Conservation (phyloP, 2,113 vertebrate genomes). For the Phrynocephalus versicolor region DNA sequence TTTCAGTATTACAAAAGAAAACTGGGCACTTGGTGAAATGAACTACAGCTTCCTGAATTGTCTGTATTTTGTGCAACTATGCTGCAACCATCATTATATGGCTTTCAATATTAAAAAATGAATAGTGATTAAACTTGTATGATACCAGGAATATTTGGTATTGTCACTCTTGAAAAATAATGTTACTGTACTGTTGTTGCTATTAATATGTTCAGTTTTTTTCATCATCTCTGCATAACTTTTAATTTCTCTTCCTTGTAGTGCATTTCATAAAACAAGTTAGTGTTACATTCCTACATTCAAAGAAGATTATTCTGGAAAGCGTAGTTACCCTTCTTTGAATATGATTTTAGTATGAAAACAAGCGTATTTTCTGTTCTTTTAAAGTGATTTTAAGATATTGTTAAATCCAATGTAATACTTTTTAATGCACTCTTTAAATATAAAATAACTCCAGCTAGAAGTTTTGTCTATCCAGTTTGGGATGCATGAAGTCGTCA, state of each 20-base stretch:
- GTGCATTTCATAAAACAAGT: slow-evolving; percentile 15
- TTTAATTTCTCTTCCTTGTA: slow-evolving; percentile 6
- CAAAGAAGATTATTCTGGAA: slow-evolving; percentile 32
- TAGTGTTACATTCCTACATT: slow-evolving; percentile 25
- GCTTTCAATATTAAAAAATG: slow-evolving; percentile 24
- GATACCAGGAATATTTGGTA: slow-evolving; percentile 17
- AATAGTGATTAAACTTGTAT: slow-evolving; percentile 15
- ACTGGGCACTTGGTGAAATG: background rate
- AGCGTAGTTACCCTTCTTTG: slow-evolving; percentile 10
- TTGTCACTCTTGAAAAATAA: slow-evolving; percentile 20
- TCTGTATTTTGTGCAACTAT: background rate
- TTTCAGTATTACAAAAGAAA: slow-evolving; percentile 22
- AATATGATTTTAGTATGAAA: slow-evolving; percentile 27
- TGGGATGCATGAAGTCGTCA: slow-evolving; percentile 45
- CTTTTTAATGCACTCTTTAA: slow-evolving; percentile 32
- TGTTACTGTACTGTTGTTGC: background rate
- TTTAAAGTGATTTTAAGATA: slow-evolving; percentile 41
- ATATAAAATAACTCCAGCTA: slow-evolving; percentile 15
- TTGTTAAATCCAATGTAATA: slow-evolving; percentile 18
- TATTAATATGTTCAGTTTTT: background rate
- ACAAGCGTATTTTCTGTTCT: slow-evolving; percentile 27
- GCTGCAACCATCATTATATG: slow-evolving; percentile 7
- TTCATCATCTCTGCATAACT: slow-evolving; percentile 22
- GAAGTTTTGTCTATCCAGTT: slow-evolving; percentile 43
- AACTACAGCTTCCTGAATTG: slow-evolving; percentile 24